Evolutionary conservation across 2,888 invertebrate species (phyloP), one percentile per base, ranked within the genome.

Genomic region (Pseudolycoriella hygida): DNA sequence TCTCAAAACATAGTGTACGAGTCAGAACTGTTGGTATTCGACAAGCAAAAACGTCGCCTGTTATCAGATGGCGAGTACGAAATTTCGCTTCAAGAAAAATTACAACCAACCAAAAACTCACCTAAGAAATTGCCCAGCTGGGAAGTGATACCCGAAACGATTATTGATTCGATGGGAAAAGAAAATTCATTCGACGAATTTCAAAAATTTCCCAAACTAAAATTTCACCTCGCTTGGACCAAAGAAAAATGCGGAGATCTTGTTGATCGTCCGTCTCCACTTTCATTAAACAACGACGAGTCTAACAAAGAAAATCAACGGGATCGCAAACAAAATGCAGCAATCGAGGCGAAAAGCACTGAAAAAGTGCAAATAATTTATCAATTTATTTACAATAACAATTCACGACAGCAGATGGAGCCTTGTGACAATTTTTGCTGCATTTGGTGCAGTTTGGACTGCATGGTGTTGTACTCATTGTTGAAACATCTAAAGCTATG

Each of bases 301-400:
- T 15, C 44, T 1, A 44, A 34, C n/a, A 42, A 39, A 39, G 39
- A 39, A 11, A 39, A 39, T 17, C 17, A 11, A 39, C 39, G 15
- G 17, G 39, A 39, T 39, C 15, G 17, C n/a, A 39, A 39, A 15
- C 39, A 39, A 10, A 39, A 39, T 39, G 25, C 17, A 25, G 15
- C 25, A 10, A 19, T 40, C 17, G 25, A 25, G 4, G 15, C 17
- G 3, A 5, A n/a, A 20, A 30, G 37, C 3, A 17, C 18, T 14
- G 6, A 6, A 19, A 31, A 25, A 41, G 25, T 32, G 17, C 83
- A 87, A 66, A 86, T 94, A 51, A 85, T 90, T 51, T 96, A 94
- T 67, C 93, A 94, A 67, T 96, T 96, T 68, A 74, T 92, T 53
- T 93, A 93, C 62, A 92, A 90, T 65, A 92, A 90, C 65, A 92